Percentiles rank a stretch among this genome's conserved stretches.
phyloP scores from a whole-genome alignment of 1,140 invertebrate genomes.

The Xylocopa sonorina region DNA sequence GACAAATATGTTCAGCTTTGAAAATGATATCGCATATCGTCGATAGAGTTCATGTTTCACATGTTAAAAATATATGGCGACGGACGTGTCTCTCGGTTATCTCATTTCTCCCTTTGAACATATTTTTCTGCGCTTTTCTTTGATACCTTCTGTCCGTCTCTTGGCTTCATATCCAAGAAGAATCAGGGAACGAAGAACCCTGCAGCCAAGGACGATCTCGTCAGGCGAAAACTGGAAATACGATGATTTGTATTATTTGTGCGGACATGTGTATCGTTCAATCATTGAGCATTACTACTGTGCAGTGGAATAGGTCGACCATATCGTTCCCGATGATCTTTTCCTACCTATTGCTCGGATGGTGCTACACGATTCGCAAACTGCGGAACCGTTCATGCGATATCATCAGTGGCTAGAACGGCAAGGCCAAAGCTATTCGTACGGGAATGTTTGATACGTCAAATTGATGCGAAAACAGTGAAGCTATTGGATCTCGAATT shows the following conservation, averaged over 20 bases:
- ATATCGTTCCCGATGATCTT: too few relatives aligned
- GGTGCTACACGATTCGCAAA: constrained; percentile 14
- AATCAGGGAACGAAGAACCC: neutral
- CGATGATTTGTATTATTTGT: constrained; percentile 49
- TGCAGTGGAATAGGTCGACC: too few relatives aligned
- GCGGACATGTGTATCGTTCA: too few relatives aligned
- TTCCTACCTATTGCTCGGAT: too few relatives aligned
- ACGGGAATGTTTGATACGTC: too few relatives aligned
- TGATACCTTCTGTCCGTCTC: neutral
- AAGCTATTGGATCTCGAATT: too few relatives aligned
- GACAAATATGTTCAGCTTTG: neutral
- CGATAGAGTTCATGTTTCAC: constrained; percentile 73
- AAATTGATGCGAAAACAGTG: neutral
- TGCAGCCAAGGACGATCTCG: constrained; percentile 14
- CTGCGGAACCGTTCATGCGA: constrained; percentile 3
- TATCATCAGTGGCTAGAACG: constrained; percentile 19
- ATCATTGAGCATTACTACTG: too few relatives aligned
- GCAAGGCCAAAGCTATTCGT: neutral
- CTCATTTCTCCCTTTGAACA: neutral
- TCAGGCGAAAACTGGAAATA: constrained; percentile 20
- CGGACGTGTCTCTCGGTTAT: too few relatives aligned
- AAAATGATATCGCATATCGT: constrained; percentile 63
- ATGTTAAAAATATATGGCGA: too few relatives aligned
- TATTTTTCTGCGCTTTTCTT: too few relatives aligned
- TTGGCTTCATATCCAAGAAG: constrained; percentile 44